Evolutionary conservation across 1,140 invertebrate genomes (phyloP), one percentile per base, ranked within the genome.

Genomic region (Rhizoglyphus robini): DNA sequence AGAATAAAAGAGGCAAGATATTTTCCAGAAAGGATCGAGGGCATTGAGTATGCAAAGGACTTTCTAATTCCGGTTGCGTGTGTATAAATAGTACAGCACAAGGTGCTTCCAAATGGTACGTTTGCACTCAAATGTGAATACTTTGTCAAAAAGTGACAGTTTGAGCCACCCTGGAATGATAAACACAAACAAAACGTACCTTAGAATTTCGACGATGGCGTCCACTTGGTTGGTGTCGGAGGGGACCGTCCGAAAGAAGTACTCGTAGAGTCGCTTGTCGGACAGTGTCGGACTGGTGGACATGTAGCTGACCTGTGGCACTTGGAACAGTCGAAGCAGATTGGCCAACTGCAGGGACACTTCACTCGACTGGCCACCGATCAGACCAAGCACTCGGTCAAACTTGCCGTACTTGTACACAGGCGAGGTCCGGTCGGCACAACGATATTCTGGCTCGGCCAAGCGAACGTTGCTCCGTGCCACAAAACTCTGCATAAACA

Each of bases 171-270:
- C n/a, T n/a, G n/a, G n/a, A n/a, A n/a, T 65, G 0, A 47, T 20
- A 46, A 68, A 49, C 41, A 18, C 15, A 47, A 23, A 41, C 15
- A 8, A 57, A 74, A 96, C 83, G 67, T 78, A 78, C 63, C 82
- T 82, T 20, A 96, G 86, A 68, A 96, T 89, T 71, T 93, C 88
- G 1, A 95, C 88, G 88, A 96, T 96, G 0, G 88, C 92, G 72
- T 90, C 86, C 0, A 92, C 91, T 77, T 96, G 92, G 76, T 95
- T 86, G 71, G 88, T 85, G 76, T 96, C 92, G 1, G 90, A 94
- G 0, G 93, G 91, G 70, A 96, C 95, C 1, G 93, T 96, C 30
- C 93, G 79, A 1, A 88, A 87, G 75, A 96, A 96, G 74, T 89
- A 96, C 72, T 95, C 90, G 76, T 94, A 96, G 5, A 91, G 82